A percentile compares a stretch with the other conserved stretches of the same genome.
Conservation (phyloP, 1,140 invertebrate species). For the Sycophila sp. region DNA sequence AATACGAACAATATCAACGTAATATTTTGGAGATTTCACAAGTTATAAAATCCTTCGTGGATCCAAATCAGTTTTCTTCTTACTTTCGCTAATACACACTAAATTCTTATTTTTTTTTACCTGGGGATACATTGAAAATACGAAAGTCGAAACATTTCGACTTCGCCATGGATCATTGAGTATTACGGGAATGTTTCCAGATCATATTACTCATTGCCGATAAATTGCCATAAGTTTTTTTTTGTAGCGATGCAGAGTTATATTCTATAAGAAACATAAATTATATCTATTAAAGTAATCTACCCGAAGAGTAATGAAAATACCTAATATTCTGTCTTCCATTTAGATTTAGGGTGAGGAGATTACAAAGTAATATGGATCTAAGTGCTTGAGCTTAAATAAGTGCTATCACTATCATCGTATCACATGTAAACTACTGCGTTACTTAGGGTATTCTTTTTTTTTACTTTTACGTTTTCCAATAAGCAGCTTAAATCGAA, state of each 20-base stretch:
- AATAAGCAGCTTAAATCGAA: neutral
- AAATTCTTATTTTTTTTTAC: too few species aligned
- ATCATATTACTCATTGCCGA: constrained; percentile 44
- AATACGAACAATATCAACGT: too few species aligned
- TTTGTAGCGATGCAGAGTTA: constrained; percentile 32
- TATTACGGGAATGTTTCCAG: neutral
- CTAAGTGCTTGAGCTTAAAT: neutral
- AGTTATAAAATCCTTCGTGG: too few species aligned
- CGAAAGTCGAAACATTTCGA: neutral
- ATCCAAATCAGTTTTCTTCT: too few species aligned
- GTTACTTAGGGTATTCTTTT: neutral
- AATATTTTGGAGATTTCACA: too few species aligned
- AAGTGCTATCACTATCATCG: too few species aligned
- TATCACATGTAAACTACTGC: constrained; percentile 15
- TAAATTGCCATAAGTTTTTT: constrained; percentile 54
- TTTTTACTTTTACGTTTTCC: neutral
- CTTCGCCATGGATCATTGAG: neutral
- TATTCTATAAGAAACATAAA: constrained; percentile 17
- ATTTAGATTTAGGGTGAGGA: constrained; percentile 28
- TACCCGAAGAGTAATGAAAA: constrained; percentile 20
- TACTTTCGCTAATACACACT: too few species aligned
- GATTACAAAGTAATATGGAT: neutral
- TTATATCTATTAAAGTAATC: constrained; percentile 4
- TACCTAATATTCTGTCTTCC: constrained; percentile 26
- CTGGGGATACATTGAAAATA: too few species aligned